phyloP scores from a whole-genome alignment of 2,113 vertebrate genomes.

The Ceratotherium simum region DNA sequence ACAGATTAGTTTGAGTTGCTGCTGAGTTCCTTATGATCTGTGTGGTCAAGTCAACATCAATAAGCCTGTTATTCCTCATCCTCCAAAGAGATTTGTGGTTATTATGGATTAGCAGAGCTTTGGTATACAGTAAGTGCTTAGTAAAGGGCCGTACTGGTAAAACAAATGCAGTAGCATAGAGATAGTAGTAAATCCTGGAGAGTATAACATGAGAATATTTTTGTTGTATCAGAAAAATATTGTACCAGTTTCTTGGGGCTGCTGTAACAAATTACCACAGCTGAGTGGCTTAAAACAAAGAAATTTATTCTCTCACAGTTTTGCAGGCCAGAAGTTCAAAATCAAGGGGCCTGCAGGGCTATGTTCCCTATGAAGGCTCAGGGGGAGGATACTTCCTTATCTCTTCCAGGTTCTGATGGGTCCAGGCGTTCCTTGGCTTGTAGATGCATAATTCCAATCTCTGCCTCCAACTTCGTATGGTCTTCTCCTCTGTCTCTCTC shows the following conservation, averaged over 20 bases:
- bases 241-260: background rate
- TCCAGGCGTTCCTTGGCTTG: background rate
- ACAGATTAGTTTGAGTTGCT: background rate
- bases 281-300: background rate
- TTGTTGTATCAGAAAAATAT: background rate
- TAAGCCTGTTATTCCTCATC: background rate
- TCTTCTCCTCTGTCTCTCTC: background rate
- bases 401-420: background rate
- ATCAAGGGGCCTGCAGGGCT: background rate
- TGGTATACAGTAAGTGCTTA: background rate
- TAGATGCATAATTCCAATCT: background rate
- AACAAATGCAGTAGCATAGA: background rate
- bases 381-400: background rate
- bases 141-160: background rate
- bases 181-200: background rate
- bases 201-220: background rate
- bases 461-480: background rate
- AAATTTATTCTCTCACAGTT: background rate
- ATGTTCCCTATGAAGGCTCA: background rate
- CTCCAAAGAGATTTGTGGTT: background rate
- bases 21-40: background rate
- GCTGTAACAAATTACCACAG: background rate
- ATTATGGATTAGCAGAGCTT: background rate
- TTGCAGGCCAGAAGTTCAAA: background rate
- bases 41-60: background rate